phyloP scores from a whole-genome alignment of 2,113 vertebrate genomes.

The Todiramphus chloris region DNA sequence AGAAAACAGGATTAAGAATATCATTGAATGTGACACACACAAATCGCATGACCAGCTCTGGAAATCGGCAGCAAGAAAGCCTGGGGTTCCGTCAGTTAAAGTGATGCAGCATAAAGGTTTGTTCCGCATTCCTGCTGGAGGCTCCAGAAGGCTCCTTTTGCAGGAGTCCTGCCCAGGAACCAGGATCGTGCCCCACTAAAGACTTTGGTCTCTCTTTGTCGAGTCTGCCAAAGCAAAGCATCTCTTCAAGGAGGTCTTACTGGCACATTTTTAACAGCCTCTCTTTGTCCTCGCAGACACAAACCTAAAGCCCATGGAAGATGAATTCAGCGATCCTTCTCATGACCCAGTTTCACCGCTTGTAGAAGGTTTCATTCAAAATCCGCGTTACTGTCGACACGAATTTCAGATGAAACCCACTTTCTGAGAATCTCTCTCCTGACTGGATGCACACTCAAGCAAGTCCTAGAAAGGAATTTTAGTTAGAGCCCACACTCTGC shows the following conservation, averaged over 20 bases:
- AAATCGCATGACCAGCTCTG: not conserved
- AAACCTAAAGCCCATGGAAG: not conserved
- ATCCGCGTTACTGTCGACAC: not conserved
- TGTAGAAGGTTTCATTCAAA: not conserved
- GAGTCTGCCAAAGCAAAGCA: not conserved
- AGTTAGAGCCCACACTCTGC: not conserved
- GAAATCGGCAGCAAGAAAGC: not conserved
- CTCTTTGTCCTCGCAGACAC: not conserved
- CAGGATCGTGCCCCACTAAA: not conserved
- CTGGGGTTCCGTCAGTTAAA: not conserved
- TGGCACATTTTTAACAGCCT: not conserved
- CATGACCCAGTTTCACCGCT: not conserved
- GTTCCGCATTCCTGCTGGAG: not conserved
- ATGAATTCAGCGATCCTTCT: not conserved
- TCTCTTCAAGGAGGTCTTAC: not conserved
- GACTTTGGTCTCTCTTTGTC: accelerated
- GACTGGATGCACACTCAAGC: not conserved
- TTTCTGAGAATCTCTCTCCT: not conserved
- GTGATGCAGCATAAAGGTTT: not conserved
- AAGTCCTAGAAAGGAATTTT: not conserved
- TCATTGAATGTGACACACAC: not conserved
- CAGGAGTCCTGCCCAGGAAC: not conserved
- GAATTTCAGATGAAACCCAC: not conserved
- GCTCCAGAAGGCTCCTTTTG: accelerated
- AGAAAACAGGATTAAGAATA: not conserved